A percentile compares a stretch with the other conserved stretches of the same genome.
Conservation (phyloP, 2,797 vertebrate genomes). For the Periparus ater region DNA sequence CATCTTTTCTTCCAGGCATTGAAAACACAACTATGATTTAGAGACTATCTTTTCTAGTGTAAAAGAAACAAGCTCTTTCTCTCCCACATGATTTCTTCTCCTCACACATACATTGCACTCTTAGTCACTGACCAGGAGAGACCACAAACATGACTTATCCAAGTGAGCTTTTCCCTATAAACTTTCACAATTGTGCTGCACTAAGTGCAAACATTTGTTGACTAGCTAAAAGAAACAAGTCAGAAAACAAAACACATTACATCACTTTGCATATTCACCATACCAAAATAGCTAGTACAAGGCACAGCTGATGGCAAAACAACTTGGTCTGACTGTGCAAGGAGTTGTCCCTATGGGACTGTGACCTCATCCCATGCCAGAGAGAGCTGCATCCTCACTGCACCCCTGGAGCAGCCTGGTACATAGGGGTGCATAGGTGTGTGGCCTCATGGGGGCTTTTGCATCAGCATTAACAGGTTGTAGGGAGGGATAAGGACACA, state of each 20-base stretch:
- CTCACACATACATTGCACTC: not conserved
- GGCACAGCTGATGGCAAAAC: not conserved
- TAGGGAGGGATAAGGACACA: not conserved
- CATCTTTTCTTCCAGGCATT: not conserved
- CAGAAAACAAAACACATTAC: not conserved
- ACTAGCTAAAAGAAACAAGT: not conserved
- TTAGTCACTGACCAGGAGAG: not conserved
- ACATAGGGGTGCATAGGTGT: accelerated
- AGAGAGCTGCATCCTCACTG: not conserved
- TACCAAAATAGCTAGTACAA: not conserved
- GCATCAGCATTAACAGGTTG: accelerated
- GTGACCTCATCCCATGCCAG: not conserved
- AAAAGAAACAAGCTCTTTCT: not conserved
- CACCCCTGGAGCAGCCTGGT: not conserved
- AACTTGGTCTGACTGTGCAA: not conserved
- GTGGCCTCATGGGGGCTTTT: not conserved
- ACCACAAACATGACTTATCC: not conserved
- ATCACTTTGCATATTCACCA: not conserved
- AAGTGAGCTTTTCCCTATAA: not conserved
- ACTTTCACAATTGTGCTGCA: not conserved
- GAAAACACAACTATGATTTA: not conserved
- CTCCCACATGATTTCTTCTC: not conserved
- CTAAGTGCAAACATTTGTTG: not conserved
- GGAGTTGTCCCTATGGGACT: not conserved
- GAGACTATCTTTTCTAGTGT: not conserved